Conservation (phyloP, 2,888 invertebrate genomes). For the Andrena trimmerana region DNA sequence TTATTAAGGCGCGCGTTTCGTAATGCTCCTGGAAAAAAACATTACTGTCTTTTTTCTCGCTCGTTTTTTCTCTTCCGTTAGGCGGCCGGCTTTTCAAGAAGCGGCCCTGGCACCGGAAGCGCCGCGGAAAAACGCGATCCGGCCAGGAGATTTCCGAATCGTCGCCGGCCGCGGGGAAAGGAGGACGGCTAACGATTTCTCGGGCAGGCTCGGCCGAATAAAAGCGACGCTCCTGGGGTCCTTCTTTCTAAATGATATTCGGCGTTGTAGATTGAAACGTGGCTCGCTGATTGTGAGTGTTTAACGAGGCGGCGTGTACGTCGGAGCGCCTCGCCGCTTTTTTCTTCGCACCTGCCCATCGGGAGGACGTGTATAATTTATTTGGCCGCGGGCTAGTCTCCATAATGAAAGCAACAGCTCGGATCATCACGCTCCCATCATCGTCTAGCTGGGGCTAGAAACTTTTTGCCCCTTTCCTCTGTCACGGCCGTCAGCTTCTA, state of each 20-base stretch:
- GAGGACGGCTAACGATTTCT: background rate
- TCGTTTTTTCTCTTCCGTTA: conserved; percentile 43
- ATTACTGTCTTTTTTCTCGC: conserved; percentile 57
- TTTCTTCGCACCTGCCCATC: conserved; percentile 35
- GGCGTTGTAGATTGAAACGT: no score
- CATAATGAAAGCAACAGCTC: background rate
- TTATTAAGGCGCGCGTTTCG: conserved; percentile 81
- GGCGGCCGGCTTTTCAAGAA: conserved; percentile 51
- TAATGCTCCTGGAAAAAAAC: conserved; percentile 75
- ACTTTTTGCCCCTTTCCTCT: background rate
- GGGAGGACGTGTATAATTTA: conserved; percentile 38
- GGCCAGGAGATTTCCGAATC: background rate
- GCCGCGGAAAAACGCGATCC: conserved; percentile 17
- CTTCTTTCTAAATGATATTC: no score
- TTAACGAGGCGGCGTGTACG: background rate
- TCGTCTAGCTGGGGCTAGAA: conserved; percentile 5
- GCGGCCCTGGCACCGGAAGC: conserved; percentile 29
- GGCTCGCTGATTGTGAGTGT: no score
- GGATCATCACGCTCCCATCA: conserved; percentile 27
- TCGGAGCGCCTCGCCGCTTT: background rate
- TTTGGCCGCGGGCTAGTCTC: conserved; percentile 39
- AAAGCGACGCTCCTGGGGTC: no score
- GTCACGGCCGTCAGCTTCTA: background rate
- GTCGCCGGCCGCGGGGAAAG: background rate
- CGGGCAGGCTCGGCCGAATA: no score